Evolutionary conservation across 2,113 vertebrate genomes (phyloP), one percentile per base, ranked within the genome.

Genomic region (Nothoprocta pentlandii): DNA sequence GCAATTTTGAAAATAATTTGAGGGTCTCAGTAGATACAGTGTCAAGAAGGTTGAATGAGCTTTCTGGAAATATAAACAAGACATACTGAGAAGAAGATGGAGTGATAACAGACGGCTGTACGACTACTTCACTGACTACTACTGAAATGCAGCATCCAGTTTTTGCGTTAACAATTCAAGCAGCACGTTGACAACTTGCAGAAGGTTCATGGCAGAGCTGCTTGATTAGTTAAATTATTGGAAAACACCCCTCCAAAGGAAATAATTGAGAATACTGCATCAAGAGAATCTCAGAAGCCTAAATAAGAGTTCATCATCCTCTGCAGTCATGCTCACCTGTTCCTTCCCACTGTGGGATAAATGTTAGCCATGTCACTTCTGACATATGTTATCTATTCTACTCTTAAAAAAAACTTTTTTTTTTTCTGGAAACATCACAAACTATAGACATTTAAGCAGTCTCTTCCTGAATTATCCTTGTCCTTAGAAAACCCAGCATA

Each of bases 181-280:
- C 36, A 85, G 36, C 26, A 59, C 1, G 4, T 14, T 90, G 59
- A 62, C 59, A 82, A 69, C 66, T 82, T 63, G 34, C 32, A 82
- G 32, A 83, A n/a, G 54, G 30, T 63, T 95, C 53, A 59, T 54
- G 10, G 41, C 68, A 73, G 44, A 82, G 70, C 59, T 94, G 25
- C 46, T 70, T 46, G 59, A 62, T 77, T 58, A 62, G 23, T 66
- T 91, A 59, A 30, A 28, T 51, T 90, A 59, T 32, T 75, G 26
- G 26, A 80, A 94, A 94, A 67, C 46, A 78, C 77, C 91, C 61
- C 17, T 86, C 80, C 86, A 85, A 90, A 90, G 73, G 88, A 83
- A 94, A 86, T 85, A 92, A 90, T 94, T 85, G 92, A 73, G 47
- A 82, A 73, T 70, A 94, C 44, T 34, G 71, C 74, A 93, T 92